These are phyloP conservation scores for Megaustenia siamemsis DNA, from an alignment of 2,888 invertebrate species.

Conservation along the genomic window DNA sequence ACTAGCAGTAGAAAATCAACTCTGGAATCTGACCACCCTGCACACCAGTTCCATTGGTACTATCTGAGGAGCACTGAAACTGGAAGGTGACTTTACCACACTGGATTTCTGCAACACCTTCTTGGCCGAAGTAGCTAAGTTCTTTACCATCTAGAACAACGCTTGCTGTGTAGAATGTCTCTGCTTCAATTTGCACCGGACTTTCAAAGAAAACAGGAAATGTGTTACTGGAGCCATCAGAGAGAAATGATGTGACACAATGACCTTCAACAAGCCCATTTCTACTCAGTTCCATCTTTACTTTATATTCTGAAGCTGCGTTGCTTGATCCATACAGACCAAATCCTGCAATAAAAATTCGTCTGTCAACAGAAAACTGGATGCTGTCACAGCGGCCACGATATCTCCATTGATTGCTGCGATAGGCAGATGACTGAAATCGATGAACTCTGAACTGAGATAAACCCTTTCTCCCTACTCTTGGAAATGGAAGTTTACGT, in stretches of 20 bases:
- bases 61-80: constrained; percentile 97
- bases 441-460: constrained; percentile 96
- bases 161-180: constrained; percentile 96
- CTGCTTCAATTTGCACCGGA: constrained; percentile 92
- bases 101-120: constrained; percentile 95
- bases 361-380: constrained; percentile 96
- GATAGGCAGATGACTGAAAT: constrained; percentile 96
- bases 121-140: constrained; percentile 97
- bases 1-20: constrained; percentile 89
- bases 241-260: constrained; percentile 95
- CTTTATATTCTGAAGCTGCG: constrained; percentile 95
- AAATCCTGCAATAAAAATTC: constrained; percentile 97
- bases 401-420: constrained; percentile 98
- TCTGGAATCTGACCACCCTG: constrained; percentile 99
- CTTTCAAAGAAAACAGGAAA: constrained; percentile 92
- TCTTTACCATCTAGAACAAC: constrained; percentile 95
- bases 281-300: constrained; percentile 91
- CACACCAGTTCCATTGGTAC: constrained; percentile 97
- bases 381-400: constrained; percentile 97
- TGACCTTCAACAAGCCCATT: constrained; percentile 92
- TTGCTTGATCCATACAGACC: constrained; percentile 97
- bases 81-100: constrained; percentile 94
- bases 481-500: constrained; percentile 90
- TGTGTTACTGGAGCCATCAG: constrained; percentile 96
- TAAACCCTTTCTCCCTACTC: constrained; percentile 90